Base-by-base conservation (phyloP, 2,888 invertebrate species). In the Brachypalpus laphriformis region DNA sequence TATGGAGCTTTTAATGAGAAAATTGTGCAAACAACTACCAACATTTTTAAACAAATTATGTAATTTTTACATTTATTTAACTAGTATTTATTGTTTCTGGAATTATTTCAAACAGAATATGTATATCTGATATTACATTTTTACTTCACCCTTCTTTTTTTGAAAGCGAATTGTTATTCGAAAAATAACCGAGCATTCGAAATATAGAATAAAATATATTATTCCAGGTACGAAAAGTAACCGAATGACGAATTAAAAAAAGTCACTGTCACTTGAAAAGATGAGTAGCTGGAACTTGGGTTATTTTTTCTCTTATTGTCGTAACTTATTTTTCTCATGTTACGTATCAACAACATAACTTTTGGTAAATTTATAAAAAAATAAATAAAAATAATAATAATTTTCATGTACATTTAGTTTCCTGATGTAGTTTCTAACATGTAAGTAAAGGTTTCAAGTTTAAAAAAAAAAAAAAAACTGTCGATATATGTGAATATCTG, bases 181-280 rank as follows among this genome's bases (percentile, higher is more conserved):
- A 71, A 71, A 71, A 71, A 71, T 71, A 71, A 71, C 47, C 57
- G 70, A 71, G 9, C 47, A 11, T 71, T 47, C 34, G 47, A 57
- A 45, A 70, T 70, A 20, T 2, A 31, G n/a, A 42, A 9, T 8
- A 40, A 49, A 22, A 20, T 11, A 11, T 20, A 11, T 20, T 20
- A n/a, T n/a, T n/a, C 1, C 6, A 45, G 14, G 28, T 28, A 16
- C 42, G 18, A 45, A 9, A 25, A 40, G n/a, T 59, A 11, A 11
- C 1, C 22, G 28, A 28, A 45, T 31, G 42, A 28, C 4, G 7
- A 16, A 14, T 1, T 1, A 42, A 3, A 25, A 25, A 25, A 25
- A 45, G 18, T 16, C 42, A 18, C 8, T 45, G n/a, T n/a, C n/a
- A n/a, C n/a, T 18, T 1, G 18, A 45, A 22, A 56, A 8, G n/a